Percentiles rank a stretch among this genome's conserved stretches.
Conservation (phyloP, 2,888 invertebrate species). For the Julus scandinavius region DNA sequence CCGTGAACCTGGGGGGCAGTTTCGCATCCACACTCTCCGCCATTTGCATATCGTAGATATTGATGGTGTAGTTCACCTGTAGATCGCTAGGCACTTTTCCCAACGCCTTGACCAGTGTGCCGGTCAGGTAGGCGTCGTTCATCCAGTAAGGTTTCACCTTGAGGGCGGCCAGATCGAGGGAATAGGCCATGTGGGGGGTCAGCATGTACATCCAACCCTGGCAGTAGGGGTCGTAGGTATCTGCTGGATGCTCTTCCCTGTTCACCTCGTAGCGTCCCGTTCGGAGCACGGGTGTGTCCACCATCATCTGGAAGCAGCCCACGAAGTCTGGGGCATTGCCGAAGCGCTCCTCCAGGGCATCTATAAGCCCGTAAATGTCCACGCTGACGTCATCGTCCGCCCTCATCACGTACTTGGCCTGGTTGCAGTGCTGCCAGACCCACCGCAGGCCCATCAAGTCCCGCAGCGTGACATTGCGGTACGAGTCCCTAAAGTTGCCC, state of each 20-base stretch:
- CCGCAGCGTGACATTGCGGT: conserved; percentile 54
- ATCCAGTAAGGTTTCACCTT: conserved; percentile 54
- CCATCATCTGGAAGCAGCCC: conserved; percentile 52
- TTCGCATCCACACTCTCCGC: conserved; percentile 6
- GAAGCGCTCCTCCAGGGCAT: conserved; percentile 43
- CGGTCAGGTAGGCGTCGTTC: conserved; percentile 57
- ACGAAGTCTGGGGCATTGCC: conserved; percentile 43
- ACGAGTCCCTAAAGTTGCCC: conserved; percentile 55
- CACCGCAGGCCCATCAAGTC: conserved; percentile 56
- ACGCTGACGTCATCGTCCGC: conserved; percentile 55
- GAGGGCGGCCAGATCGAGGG: conserved; percentile 48
- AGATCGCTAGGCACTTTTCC: conserved; percentile 48
- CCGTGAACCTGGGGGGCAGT: conserved; percentile 34
- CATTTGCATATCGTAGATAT: conserved; percentile 49
- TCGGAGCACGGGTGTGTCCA: conserved; percentile 49
- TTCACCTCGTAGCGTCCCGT: conserved; percentile 53
- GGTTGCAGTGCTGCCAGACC: conserved; percentile 55
- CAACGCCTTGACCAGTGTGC: conserved; percentile 50
- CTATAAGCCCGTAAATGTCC: conserved; percentile 54
- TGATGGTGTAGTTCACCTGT: conserved; percentile 54
- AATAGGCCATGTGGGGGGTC: conserved; percentile 53
- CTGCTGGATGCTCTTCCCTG: conserved; percentile 50
- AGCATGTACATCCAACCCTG: conserved; percentile 56
- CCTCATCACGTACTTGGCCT: conserved; percentile 55
- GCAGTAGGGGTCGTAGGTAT: conserved; percentile 54